Percentiles rank a stretch among this genome's conserved stretches.
These are phyloP conservation scores for Hydrocynus forskahlii DNA, from an alignment of 2,797 vertebrate genomes.

Conservation along the genomic window DNA sequence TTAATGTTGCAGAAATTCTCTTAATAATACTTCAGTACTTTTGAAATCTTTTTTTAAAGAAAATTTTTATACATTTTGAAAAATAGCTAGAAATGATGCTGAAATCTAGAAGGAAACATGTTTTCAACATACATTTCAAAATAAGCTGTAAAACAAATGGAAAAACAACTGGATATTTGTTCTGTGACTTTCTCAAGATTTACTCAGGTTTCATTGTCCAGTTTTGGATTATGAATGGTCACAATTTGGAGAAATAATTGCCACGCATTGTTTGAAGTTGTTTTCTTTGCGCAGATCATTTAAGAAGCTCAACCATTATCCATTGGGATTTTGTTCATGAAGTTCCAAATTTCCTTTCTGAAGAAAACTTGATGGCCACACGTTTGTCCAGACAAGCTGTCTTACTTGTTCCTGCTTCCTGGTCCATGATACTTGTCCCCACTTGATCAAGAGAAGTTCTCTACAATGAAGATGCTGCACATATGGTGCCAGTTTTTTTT, in stretches of 20 bases:
- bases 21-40: background rate
- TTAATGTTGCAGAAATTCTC: no score
- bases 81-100: no score
- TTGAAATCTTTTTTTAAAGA: background rate
- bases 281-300: no score
- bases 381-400: no score
- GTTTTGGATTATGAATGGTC: no score
- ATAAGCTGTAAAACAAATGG: background rate
- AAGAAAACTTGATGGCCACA: no score
- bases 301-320: background rate
- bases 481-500: background rate
- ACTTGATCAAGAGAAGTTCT: background rate
- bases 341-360: no score
- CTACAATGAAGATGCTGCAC: background rate
- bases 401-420: background rate
- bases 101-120: no score
- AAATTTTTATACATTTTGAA: background rate
- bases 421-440: background rate
- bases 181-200: background rate
- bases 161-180: conserved; percentile 41
- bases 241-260: background rate
- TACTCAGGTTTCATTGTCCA: no score
- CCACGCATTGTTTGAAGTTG: background rate
- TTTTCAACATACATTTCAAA: background rate
- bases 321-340: no score